Percentiles rank a stretch among this genome's conserved stretches.
These are phyloP conservation scores for Brachypteracias leptosomus DNA, from an alignment of 2,113 vertebrate species.

Conservation along the genomic window DNA sequence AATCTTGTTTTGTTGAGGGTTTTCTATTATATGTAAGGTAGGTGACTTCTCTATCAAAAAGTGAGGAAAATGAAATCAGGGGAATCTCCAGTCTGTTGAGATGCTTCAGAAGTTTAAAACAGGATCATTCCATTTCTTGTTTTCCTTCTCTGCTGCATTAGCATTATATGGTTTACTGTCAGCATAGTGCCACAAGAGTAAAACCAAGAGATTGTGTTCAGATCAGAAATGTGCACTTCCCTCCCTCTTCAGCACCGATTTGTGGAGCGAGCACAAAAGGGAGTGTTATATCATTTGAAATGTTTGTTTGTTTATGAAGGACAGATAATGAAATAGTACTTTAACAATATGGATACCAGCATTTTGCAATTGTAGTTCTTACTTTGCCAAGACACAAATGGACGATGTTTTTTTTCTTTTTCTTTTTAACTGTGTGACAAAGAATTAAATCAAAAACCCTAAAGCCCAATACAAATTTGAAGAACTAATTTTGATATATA, in stretches of 20 bases:
- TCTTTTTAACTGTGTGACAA: neutral
- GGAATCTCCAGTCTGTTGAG: constrained; percentile 3
- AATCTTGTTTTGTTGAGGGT: neutral
- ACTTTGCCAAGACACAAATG: neutral
- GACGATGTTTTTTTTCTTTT: accelerated
- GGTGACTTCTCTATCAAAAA: neutral
- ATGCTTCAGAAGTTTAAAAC: neutral
- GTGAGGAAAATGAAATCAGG: neutral
- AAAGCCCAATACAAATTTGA: neutral
- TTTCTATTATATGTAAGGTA: neutral
- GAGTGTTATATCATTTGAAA: neutral
- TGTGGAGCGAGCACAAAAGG: neutral
- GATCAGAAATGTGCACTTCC: neutral
- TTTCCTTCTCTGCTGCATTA: neutral
- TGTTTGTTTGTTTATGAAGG: neutral
- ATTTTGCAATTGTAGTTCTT: neutral
- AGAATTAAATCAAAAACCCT: neutral
- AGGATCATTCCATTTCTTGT: neutral
- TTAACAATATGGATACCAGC: neutral
- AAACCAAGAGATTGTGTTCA: neutral
- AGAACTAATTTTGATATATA: neutral
- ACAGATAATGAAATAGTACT: neutral
- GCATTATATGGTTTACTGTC: neutral
- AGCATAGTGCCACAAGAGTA: neutral
- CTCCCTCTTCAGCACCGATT: neutral